A percentile compares a stretch with the other conserved stretches of the same genome.
Evolutionary conservation across 2,113 vertebrate genomes (phyloP).

Genomic region (Oxyruncus cristatus): DNA sequence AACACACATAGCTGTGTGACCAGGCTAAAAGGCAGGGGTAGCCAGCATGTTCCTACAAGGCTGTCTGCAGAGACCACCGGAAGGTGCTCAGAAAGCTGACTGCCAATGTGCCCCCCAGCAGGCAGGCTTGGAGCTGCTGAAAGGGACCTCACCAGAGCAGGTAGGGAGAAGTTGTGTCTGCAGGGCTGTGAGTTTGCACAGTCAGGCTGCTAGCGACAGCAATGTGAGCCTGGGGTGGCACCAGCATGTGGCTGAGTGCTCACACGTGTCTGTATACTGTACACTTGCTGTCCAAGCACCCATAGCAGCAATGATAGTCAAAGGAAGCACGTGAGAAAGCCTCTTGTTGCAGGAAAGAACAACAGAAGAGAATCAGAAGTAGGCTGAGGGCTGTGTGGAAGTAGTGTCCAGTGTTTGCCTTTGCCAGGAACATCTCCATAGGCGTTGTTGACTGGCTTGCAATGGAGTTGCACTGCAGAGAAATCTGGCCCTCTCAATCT

Average conservation of each 20-base stretch:
- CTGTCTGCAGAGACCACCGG: not conserved
- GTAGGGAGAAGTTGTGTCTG: not conserved
- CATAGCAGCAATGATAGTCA: not conserved
- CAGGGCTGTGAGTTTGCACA: not conserved
- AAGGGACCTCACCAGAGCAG: not conserved
- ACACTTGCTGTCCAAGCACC: not conserved
- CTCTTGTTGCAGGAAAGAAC: not conserved
- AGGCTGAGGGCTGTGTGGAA: not conserved
- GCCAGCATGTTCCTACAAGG: rapidly evolving
- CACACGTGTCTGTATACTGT: rapidly evolving
- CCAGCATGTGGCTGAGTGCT: not conserved
- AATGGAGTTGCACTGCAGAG: not conserved
- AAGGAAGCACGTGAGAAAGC: not conserved
- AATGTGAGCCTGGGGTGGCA: not conserved
- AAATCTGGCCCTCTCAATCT: not conserved
- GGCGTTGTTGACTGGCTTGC: not conserved
- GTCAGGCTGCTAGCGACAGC: not conserved
- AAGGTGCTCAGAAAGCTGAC: not conserved
- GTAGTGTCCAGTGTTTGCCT: not conserved
- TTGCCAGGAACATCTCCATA: not conserved
- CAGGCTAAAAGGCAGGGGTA: not conserved
- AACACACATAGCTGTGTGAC: rapidly evolving
- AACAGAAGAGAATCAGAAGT: not conserved
- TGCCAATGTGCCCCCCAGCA: not conserved
- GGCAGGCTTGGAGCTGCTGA: not conserved